Percentiles rank a stretch among this genome's conserved stretches.
Evolutionary conservation across 1,140 invertebrate species (phyloP).

Genomic region (Prorops nasuta): DNA sequence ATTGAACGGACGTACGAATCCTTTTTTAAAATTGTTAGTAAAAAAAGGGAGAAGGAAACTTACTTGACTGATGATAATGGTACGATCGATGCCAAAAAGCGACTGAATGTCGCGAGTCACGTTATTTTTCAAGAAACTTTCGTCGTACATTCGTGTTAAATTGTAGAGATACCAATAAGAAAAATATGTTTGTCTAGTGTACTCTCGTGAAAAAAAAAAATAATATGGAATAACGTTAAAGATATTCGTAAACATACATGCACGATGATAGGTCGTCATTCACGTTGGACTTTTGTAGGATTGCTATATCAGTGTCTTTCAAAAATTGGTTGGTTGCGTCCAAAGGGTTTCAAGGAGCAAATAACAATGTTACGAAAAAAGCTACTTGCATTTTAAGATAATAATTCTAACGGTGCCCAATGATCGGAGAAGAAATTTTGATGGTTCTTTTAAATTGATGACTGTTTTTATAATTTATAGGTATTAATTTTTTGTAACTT

Average conservation of each 20-base stretch:
- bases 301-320: slow-evolving; percentile 50
- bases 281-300: slow-evolving; percentile 26
- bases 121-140: slow-evolving; percentile 16
- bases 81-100: slow-evolving; percentile 13
- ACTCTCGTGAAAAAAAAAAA: slow-evolving; percentile 29
- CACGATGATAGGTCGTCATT: slow-evolving; percentile 14
- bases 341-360: too few species aligned
- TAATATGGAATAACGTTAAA: slow-evolving; percentile 34
- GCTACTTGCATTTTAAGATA: too few species aligned
- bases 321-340: slow-evolving; percentile 34
- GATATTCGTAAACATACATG: slow-evolving; percentile 32
- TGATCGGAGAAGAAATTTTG: too few species aligned
- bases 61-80: slow-evolving; percentile 18
- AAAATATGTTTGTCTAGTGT: slow-evolving; percentile 51
- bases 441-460: too few species aligned
- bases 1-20: background rate
- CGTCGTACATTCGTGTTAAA: slow-evolving; percentile 48
- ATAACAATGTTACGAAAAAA: too few species aligned
- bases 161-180: slow-evolving; percentile 46
- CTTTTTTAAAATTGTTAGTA: too few species aligned
- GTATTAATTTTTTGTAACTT: too few species aligned
- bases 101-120: slow-evolving; percentile 29
- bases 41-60: too few species aligned
- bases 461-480: too few species aligned
- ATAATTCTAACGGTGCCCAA: too few species aligned